Conservation (phyloP, 2,113 vertebrate species). For the Leucopsar rothschildi region DNA sequence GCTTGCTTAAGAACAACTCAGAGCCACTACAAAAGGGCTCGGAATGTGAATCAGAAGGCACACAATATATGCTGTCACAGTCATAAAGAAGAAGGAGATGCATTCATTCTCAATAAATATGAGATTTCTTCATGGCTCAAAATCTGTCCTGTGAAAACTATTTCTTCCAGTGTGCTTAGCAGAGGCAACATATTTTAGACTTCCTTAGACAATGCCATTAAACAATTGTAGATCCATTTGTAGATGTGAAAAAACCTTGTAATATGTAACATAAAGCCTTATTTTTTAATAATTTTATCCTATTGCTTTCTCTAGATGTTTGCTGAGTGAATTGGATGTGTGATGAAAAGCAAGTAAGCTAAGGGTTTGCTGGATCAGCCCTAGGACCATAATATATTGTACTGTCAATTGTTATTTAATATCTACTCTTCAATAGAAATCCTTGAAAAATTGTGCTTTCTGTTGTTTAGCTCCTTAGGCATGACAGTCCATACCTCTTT, state of each 20-base stretch:
- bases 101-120: neutral
- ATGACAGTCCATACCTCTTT: neutral
- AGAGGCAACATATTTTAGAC: neutral
- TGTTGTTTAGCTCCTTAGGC: neutral
- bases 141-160: neutral
- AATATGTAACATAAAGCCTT: neutral
- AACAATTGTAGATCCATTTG: neutral
- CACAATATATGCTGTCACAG: neutral
- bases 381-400: neutral
- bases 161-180: neutral
- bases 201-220: neutral
- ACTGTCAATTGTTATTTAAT: neutral
- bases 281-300: neutral
- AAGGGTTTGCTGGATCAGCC: neutral
- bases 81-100: neutral
- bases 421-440: neutral
- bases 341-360: neutral
- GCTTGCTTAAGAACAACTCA: neutral
- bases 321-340: neutral
- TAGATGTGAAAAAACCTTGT: neutral
- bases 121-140: neutral
- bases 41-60: neutral
- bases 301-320: neutral
- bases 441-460: neutral
- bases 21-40: neutral